Evolutionary conservation across 2,888 invertebrate species (phyloP).

Genomic region (Mesorhabditis sp.): DNA sequence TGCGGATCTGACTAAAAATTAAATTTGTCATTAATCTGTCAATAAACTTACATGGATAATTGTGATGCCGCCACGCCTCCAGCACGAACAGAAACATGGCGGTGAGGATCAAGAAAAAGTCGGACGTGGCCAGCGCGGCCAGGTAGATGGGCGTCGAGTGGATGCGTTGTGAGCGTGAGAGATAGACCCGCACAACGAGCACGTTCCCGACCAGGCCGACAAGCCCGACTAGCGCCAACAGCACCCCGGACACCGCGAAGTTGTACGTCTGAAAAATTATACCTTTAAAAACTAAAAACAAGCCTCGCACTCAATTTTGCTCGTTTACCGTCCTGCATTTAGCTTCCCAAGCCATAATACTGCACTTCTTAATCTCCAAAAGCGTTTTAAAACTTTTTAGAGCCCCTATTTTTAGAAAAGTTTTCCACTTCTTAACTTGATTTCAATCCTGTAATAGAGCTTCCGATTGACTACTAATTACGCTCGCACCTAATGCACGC

Average conservation of each 20-base stretch:
- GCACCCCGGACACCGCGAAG: constrained; percentile 49
- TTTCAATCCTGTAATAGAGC: no score
- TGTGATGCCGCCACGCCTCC: constrained; percentile 56
- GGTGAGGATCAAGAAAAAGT: constrained; percentile 53
- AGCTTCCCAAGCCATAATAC: no score
- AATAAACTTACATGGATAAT: constrained; percentile 38
- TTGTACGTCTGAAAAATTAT: constrained; percentile 46
- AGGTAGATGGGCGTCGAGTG: constrained; percentile 53
- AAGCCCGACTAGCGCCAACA: constrained; percentile 48
- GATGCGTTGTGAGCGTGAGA: constrained; percentile 30
- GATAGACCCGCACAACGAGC: constrained; percentile 50
- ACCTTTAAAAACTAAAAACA: no score
- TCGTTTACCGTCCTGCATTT: no score
- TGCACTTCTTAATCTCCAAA: no score
- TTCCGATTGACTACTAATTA: no score
- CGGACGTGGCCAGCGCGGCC: constrained; percentile 49
- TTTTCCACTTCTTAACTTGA: no score
- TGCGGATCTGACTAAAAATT: no score
- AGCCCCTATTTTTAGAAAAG: no score
- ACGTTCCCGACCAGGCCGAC: constrained; percentile 50
- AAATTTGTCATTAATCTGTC: neutral
- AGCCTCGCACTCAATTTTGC: no score
- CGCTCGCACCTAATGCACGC: no score
- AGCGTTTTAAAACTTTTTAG: no score
- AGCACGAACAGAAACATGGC: constrained; percentile 57